Evolutionary conservation across 2,113 vertebrate species (phyloP).

Genomic region (Epinephelus cyanopodus): DNA sequence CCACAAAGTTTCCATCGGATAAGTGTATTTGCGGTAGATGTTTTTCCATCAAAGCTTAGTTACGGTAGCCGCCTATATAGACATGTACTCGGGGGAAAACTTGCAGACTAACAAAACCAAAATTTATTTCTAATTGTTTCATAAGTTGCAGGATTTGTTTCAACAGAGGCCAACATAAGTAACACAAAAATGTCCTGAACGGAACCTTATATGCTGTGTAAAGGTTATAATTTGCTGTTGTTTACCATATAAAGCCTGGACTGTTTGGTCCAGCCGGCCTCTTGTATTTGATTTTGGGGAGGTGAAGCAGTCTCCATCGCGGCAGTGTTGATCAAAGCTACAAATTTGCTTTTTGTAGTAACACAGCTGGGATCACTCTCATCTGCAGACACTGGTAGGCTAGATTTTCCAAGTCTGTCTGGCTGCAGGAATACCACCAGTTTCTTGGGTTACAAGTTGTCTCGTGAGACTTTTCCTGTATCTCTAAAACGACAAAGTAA

Average conservation of each 20-base stretch:
- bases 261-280: background rate
- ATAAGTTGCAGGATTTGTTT: background rate
- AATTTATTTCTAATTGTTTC: background rate
- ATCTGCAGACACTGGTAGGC: background rate
- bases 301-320: background rate
- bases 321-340: background rate
- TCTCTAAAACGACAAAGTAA: background rate
- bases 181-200: background rate
- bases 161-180: background rate
- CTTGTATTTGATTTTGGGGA: background rate
- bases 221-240: background rate
- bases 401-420: slow-evolving; percentile 13
- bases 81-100: background rate
- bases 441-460: background rate
- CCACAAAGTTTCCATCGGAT: background rate
- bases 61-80: too few relatives aligned
- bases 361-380: slow-evolving; percentile 32
- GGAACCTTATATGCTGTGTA: background rate
- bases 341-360: background rate
- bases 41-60: too few relatives aligned
- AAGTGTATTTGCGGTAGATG: background rate
- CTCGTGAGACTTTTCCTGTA: background rate
- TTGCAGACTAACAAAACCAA: background rate
- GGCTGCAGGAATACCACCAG: background rate
- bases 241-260: background rate